Evolutionary conservation across 2,797 vertebrate genomes (phyloP), one percentile per base, ranked within the genome.

Genomic region (Ctenochaetus hawaiiensis): DNA sequence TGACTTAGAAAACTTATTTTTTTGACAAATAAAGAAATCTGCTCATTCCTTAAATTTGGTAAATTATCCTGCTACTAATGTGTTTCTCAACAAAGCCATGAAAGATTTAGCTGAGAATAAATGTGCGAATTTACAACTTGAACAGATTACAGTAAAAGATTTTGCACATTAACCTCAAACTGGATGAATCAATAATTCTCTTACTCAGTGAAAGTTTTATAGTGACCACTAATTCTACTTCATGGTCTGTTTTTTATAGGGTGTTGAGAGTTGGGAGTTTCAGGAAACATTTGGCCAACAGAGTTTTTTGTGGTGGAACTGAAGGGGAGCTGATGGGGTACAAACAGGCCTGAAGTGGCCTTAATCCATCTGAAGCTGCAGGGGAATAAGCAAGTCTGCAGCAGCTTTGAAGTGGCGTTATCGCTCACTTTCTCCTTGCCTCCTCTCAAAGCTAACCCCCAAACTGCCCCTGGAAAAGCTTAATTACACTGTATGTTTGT

Each of bases 301-400:
- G 67, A 61, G 77, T 34, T 52, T 39, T 54, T 7, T 56, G 52
- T 47, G n/a, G 58, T 60, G 43, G 60, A 71, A 58, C 34, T 72
- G 53, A 72, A 68, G 51, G n/a, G 56, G 47, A 53, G 51, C 73
- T 57, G 62, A 57, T 44, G 65, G 75, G 63, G 22, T 77, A 67
- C 68, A 80, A 87, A 78, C 61, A 63, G 67, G 54, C 65, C 72
- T 83, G 78, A 80, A 77, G 78, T 81, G 80, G 72, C 67, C 68
- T 73, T 81, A 87, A 88, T 89, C 80, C 75, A 72, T 78, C 59
- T 63, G 79, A 79, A 68, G 71, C 80, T 83, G 74, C 71, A 41
- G 61, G 71, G 53, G 54, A 81, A 75, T 16, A 34, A 77, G 5
- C 4, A 6, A 66, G 70, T 78, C 58, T 71, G 67, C 57, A 10